Evolutionary conservation across 1,140 invertebrate species (phyloP).

Genomic region (Drosophila carrolli): DNA sequence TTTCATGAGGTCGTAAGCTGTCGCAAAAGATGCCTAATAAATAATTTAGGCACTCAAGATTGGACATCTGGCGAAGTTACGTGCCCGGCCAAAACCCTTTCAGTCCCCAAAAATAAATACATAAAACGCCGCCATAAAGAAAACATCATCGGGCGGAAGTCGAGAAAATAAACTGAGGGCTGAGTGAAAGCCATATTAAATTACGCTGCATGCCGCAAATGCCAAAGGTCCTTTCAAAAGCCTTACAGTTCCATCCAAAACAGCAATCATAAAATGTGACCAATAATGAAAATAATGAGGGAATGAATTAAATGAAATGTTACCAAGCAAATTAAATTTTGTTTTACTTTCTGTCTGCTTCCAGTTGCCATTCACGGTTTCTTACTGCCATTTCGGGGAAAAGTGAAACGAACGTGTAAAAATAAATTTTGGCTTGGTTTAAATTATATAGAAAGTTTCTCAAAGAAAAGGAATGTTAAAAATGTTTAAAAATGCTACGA

Average conservation of each 20-base stretch:
- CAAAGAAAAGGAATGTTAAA: not conserved
- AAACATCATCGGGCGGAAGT: slow-evolving; percentile 32
- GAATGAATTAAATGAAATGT: slow-evolving; percentile 53
- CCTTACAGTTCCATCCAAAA: slow-evolving; percentile 1
- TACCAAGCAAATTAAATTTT: slow-evolving; percentile 41
- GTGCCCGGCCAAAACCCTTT: slow-evolving; percentile 58
- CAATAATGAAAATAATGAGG: slow-evolving; percentile 74
- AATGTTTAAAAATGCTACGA: not conserved
- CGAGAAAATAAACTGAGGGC: slow-evolving; percentile 35
- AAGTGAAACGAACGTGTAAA: slow-evolving; percentile 7
- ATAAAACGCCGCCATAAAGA: slow-evolving; percentile 66
- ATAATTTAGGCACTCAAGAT: slow-evolving; percentile 73
- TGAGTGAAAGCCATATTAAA: slow-evolving; percentile 58
- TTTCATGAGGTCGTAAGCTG: slow-evolving; percentile 66
- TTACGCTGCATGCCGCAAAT: slow-evolving; percentile 72
- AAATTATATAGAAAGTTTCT: not conserved
- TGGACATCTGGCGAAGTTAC: slow-evolving; percentile 43
- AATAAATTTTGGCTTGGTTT: not conserved
- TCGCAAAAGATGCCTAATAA: slow-evolving; percentile 77
- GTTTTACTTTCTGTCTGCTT: slow-evolving; percentile 1
- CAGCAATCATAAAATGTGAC: slow-evolving; percentile 70
- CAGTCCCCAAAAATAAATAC: slow-evolving; percentile 60
- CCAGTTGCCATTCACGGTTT: slow-evolving; percentile 4
- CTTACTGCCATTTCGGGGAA: not conserved
- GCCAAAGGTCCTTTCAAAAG: slow-evolving; percentile 19